Conservation (phyloP, 2,888 invertebrate genomes). For the Himalopsyche kuldschensis region DNA sequence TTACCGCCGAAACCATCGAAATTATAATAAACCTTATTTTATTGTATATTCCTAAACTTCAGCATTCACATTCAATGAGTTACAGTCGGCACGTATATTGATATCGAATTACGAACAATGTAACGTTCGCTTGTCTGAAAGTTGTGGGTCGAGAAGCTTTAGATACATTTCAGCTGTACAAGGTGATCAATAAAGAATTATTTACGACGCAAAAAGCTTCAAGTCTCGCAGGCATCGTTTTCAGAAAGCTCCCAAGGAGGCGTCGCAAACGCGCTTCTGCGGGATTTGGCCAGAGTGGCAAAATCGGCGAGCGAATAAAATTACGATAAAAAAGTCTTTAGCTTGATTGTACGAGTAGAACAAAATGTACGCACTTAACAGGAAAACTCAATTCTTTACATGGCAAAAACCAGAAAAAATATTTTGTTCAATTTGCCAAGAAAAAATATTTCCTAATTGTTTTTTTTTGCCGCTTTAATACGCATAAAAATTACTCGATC, state of each 20-base stretch:
- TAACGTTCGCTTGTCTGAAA: neutral
- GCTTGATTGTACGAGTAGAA: neutral
- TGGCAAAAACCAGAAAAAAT: too few relatives aligned
- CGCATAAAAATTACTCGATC: too few relatives aligned
- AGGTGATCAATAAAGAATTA: conserved; percentile 21
- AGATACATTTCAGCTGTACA: neutral
- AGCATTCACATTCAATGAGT: neutral
- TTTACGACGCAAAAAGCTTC: conserved; percentile 12
- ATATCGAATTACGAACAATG: neutral
- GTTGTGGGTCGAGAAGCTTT: neutral
- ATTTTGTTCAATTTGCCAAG: too few relatives aligned
- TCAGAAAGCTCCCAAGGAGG: neutral
- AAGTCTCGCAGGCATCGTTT: neutral
- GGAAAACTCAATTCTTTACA: neutral
- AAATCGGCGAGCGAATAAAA: neutral
- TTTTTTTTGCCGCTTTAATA: too few relatives aligned
- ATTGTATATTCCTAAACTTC: too few relatives aligned
- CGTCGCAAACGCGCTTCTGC: neutral
- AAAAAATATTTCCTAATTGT: too few relatives aligned
- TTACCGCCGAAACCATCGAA: too few relatives aligned
- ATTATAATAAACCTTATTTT: too few relatives aligned
- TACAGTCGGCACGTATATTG: neutral
- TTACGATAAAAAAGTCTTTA: conserved; percentile 1
- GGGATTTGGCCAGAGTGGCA: neutral
- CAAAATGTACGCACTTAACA: neutral